Evolutionary conservation across 2,797 vertebrate species (phyloP).

Genomic region (Gastrophryne carolinensis): DNA sequence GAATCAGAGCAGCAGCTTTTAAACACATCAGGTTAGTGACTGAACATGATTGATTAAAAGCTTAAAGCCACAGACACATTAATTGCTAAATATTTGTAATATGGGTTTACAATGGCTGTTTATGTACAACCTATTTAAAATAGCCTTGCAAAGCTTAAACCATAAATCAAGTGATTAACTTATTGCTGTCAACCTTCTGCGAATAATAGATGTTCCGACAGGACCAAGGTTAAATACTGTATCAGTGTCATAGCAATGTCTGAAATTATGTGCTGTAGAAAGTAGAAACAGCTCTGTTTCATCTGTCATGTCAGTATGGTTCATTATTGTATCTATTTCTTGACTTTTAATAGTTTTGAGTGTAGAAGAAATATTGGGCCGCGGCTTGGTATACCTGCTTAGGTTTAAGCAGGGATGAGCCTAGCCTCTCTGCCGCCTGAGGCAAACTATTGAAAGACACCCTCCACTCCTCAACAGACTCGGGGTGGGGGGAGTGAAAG

Average conservation of each 20-base stretch:
- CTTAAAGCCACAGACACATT: constrained; percentile 7
- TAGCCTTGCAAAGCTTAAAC: not conserved
- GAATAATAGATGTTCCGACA: not conserved
- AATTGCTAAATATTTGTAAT: constrained; percentile 1
- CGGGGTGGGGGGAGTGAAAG: no score
- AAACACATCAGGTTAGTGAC: not conserved
- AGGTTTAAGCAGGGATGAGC: no score
- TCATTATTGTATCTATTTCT: not conserved
- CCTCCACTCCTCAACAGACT: no score
- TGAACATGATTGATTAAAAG: constrained; percentile 1
- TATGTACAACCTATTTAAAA: not conserved
- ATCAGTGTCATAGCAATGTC: not conserved
- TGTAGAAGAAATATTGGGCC: no score
- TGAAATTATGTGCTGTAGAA: not conserved
- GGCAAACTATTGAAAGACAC: no score
- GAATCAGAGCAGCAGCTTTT: not conserved
- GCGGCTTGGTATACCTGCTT: no score
- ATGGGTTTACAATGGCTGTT: not conserved
- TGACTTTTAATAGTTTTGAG: no score
- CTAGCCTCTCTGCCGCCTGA: no score
- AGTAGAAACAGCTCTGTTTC: not conserved
- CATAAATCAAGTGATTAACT: constrained; percentile 26
- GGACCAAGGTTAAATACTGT: constrained; percentile 13
- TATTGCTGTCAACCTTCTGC: constrained; percentile 4
- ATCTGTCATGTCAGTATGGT: not conserved